Evolutionary conservation across 1,140 invertebrate genomes (phyloP).

Genomic region (Teleopsis dalmanni): DNA sequence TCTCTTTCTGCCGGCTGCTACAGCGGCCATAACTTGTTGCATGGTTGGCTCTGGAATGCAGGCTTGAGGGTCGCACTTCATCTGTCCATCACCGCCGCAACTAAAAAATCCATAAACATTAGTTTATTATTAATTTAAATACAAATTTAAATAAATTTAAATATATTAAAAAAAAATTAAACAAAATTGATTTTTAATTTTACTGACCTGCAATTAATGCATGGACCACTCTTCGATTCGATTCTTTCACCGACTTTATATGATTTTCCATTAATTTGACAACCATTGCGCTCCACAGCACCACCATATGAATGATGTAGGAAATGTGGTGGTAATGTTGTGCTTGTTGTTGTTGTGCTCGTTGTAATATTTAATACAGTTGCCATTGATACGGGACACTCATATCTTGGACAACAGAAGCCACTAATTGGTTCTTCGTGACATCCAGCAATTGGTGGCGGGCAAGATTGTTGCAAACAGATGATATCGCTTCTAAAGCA

Average conservation of each 20-base stretch:
- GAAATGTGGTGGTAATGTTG: constrained; percentile 75
- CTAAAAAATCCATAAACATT: too few relatives aligned
- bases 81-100: constrained; percentile 80
- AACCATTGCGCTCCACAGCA: constrained; percentile 64
- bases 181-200: too few relatives aligned
- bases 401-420: constrained; percentile 90
- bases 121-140: constrained; percentile 8
- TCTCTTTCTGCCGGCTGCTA: constrained; percentile 63
- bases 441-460: constrained; percentile 83
- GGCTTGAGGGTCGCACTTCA: constrained; percentile 84
- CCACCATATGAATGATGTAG: constrained; percentile 68
- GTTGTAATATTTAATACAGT: constrained; percentile 69
- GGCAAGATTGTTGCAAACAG: constrained; percentile 89
- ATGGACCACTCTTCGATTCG: constrained; percentile 76
- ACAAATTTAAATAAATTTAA: neutral
- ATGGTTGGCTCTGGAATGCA: constrained; percentile 83
- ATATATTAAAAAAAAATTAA: too few relatives aligned
- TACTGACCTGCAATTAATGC: constrained; percentile 86
- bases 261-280: constrained; percentile 71
- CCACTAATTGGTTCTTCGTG: constrained; percentile 84
- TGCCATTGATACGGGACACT: constrained; percentile 82
- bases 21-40: constrained; percentile 76
- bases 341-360: constrained; percentile 77
- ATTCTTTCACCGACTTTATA: constrained; percentile 79
- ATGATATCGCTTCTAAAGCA: constrained; percentile 94